Conservation (phyloP, 2,113 vertebrate species). For the Pseudopodoces humilis region DNA sequence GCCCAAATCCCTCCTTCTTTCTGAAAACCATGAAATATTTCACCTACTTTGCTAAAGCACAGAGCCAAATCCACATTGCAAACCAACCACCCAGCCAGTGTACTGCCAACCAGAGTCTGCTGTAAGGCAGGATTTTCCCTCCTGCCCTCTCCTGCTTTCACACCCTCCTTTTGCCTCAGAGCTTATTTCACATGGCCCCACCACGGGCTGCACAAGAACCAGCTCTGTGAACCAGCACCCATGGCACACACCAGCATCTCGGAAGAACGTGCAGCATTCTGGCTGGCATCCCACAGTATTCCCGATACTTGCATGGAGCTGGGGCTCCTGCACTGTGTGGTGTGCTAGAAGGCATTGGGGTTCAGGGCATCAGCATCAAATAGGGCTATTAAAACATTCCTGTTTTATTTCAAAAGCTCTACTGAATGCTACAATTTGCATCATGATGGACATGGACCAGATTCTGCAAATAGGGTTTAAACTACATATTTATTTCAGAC, state of each 20-base stretch:
- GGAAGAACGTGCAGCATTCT: accelerated
- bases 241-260: accelerated
- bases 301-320: not conserved
- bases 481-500: not conserved
- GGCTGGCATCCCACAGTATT: not conserved
- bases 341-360: not conserved
- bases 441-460: not conserved
- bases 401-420: not conserved
- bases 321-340: not conserved
- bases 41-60: not conserved
- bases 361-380: not conserved
- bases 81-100: not conserved
- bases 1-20: not conserved
- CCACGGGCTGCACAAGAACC: not conserved
- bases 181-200: not conserved
- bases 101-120: not conserved
- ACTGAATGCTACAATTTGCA: not conserved
- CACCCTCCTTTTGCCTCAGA: not conserved
- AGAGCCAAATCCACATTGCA: not conserved
- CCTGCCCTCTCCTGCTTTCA: not conserved
- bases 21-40: not conserved
- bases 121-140: not conserved
- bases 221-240: not conserved
- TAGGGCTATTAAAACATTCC: not conserved
- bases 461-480: not conserved